phyloP scores from a whole-genome alignment of 2,888 invertebrate species.

The Xylota segnis region DNA sequence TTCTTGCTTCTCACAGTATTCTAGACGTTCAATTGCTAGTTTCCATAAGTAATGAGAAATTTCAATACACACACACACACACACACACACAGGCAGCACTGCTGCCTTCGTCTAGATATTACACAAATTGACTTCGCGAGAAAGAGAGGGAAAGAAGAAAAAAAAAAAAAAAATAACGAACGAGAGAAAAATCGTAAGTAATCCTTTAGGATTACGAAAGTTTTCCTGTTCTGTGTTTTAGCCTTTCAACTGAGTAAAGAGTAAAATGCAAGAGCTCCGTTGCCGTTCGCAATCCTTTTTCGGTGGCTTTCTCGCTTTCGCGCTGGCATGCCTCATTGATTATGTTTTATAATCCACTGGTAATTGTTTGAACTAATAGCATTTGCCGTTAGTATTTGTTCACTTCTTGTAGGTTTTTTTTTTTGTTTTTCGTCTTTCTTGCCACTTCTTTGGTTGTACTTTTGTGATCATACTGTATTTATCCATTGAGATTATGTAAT shows the following conservation, averaged over 20 bases:
- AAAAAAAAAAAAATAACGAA: neutral
- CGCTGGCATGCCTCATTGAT: constrained; percentile 64
- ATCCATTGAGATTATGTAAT: constrained; percentile 56
- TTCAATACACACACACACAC: constrained; percentile 37
- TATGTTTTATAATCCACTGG: constrained; percentile 72
- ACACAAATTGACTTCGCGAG: constrained; percentile 57
- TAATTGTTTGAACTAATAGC: constrained; percentile 74
- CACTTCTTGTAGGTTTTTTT: neutral
- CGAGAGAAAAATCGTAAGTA: constrained; percentile 56
- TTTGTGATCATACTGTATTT: constrained; percentile 25
- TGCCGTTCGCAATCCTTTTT: constrained; percentile 61
- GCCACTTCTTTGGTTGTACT: neutral
- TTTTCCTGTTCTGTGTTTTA: constrained; percentile 59
- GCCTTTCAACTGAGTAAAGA: constrained; percentile 29
- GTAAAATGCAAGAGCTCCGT: neutral
- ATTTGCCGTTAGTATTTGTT: constrained; percentile 41
- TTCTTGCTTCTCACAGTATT: neutral
- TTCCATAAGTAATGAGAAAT: constrained; percentile 47
- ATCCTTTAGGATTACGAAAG: constrained; percentile 74
- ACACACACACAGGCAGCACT: no score
- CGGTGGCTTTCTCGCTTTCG: constrained; percentile 62
- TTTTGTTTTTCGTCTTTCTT: neutral
- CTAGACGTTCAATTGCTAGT: constrained; percentile 23
- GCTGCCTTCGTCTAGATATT: neutral
- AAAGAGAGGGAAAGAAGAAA: constrained; percentile 10